phyloP scores from a whole-genome alignment of 2,888 invertebrate genomes.

The Patella ulyssiponensis region DNA sequence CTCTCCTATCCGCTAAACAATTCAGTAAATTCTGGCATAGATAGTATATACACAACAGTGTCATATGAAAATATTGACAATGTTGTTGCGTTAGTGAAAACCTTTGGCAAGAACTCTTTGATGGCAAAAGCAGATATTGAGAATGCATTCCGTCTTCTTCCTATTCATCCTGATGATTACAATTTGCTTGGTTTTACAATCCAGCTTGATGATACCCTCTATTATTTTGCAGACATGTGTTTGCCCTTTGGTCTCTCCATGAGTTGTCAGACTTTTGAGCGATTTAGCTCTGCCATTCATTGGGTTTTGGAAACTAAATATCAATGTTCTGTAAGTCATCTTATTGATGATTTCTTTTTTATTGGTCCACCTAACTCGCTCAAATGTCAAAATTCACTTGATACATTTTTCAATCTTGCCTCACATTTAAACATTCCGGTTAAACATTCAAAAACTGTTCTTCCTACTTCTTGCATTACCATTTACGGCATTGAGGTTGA shows the following conservation, averaged over 20 bases:
- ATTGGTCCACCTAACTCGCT: slow-evolving; percentile 14
- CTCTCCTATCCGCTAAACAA: neutral
- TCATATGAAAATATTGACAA: neutral
- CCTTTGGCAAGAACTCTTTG: neutral
- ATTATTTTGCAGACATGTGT: slow-evolving; percentile 6
- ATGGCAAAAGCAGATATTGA: slow-evolving; percentile 15
- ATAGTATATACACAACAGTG: neutral
- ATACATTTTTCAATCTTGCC: slow-evolving; percentile 5
- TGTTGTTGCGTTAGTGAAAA: neutral
- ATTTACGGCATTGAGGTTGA: slow-evolving; percentile 33
- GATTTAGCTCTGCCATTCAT: slow-evolving; percentile 8
- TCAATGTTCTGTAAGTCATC: neutral
- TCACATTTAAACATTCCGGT: slow-evolving; percentile 23
- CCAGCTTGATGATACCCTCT: neutral
- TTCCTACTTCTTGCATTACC: slow-evolving; percentile 16
- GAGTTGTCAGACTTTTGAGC: neutral
- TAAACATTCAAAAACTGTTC: slow-evolving; percentile 26
- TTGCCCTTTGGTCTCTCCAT: neutral
- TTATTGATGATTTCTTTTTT: neutral
- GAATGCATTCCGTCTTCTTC: slow-evolving; percentile 14
- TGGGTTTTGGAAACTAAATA: neutral
- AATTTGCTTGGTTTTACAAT: slow-evolving; percentile 9
- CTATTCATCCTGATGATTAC: slow-evolving; percentile 7
- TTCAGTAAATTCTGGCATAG: neutral
- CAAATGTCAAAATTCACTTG: slow-evolving; percentile 10